Evolutionary conservation across 2,888 invertebrate species (phyloP), one percentile per base, ranked within the genome.

Genomic region (Volucella zonaria): DNA sequence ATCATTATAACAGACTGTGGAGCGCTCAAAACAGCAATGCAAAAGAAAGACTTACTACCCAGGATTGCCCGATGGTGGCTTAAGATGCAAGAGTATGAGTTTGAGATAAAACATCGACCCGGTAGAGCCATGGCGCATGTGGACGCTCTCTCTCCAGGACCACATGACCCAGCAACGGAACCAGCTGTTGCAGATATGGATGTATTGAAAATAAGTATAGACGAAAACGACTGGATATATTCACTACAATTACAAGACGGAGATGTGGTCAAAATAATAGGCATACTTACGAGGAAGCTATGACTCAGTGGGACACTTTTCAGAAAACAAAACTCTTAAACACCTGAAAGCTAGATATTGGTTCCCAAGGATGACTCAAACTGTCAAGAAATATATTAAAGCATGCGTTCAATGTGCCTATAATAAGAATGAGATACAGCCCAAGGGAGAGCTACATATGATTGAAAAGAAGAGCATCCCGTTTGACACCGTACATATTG

Each of bases 31-130:
- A 80, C 87, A 0, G 59, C 87, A 3, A 83, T 81, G 77, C n/a
- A 73, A 9, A 83, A 85, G 66, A 70, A 71, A 8, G 80, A 86
- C 18, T 14, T 83, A 4, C 56, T 77, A 0, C 74, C 75, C 0
- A 4, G 86, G 40, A 87, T 87, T 4, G 79, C 83, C 0, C 40
- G 87, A 2, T 86, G 86, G 86, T 86, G 80, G 81, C 38, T 87
- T 0, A 52, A 42, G 1, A 82, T 87, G 59, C 70, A 77, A 12
- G 83, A 87, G n/a, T 86, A 67, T 2, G 78, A 87, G 31, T 58
- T 78, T 31, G 43, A 52, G 6, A 56, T 87, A 6, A 70, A 78
- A 8, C 87, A 87, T 67, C 68, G 87, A 9, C 54, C 79, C 0
- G 82, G n/a, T n/a, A n/a, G n/a, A n/a, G n/a, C n/a, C n/a, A n/a